Base-by-base conservation (phyloP, 2,797 vertebrate species). In the Semotilus atromaculatus region DNA sequence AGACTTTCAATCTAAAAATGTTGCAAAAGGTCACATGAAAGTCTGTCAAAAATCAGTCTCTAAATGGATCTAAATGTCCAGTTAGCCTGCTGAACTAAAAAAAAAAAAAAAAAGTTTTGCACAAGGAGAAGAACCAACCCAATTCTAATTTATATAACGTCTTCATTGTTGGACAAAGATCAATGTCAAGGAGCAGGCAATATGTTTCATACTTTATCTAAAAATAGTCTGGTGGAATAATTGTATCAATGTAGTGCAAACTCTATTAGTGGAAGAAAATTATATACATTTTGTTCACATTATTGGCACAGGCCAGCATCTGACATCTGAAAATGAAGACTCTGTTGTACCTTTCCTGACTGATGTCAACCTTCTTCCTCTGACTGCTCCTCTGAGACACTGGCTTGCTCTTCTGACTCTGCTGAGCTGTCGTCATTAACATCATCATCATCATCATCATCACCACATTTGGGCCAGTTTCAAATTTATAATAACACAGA, bases 1-100 rank as follows among this genome's bases (percentile, higher is more conserved):
- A 94, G 31, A 85, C 86, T 86, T 93, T 94, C 67, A 92, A 83
- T 51, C 92, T 94, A 64, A 14, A 81, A 55, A 36, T 5, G 26
- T 80, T 8, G 19, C 51, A 16, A 26, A 60, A 53, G 21, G 34
- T 60, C 53, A 60, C 53, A 6, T 48, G n/a, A 73, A 45, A 14
- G 11, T 21, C 11, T 4, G n/a, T 55, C 26, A 31, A 64, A 55
- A 76, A 29, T 60, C 19, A 74, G 71, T 73, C 29, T 53, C 31
- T 34, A 18, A 6, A 16, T 58, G n/a, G n/a, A n/a, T n/a, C n/a
- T 7, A 5, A 76, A 76, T 58, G 31, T 75, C 34, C 1, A 7
- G 31, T n/a, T 36, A 36, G 11, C 21, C 21, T 55, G 21, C 9
- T 7, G 0, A 74, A 29, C 9, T 5, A 16, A 58, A 40, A 13